Evolutionary conservation across 2,113 vertebrate genomes (phyloP), one percentile per base, ranked within the genome.

Genomic region (Rhineura floridana): DNA sequence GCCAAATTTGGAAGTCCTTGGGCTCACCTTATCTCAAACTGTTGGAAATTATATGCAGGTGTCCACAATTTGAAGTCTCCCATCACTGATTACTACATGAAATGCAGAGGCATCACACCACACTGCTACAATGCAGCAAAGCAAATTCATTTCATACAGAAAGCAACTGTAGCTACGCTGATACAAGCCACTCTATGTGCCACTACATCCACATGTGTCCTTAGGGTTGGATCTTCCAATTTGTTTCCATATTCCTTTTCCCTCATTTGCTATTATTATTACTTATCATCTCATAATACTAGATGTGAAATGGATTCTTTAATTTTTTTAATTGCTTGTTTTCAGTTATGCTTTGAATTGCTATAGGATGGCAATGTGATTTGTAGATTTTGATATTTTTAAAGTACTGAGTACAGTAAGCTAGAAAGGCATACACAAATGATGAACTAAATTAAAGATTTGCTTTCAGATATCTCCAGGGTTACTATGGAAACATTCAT

Each of bases 251-350:
- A 83, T 59, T 59, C 17, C 33, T 23, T 46, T 9, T 79, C 28
- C 0, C 0, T 25, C 39, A 0, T 80, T 81, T 85, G 78, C n/a
- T 52, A 4, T 10, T 75, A 86, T 75, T 6, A 59, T 19, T 19
- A 59, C 55, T 4, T 59, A 21, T 59, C 55, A 59, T 59, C 55
- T 59, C 55, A 59, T 59, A 59, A 59, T 59, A 59, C 55, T 59
- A 59, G 15, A 59, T 13, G 55, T 59, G 55, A 59, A n/a, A 59
- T 59, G 55, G 55, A n/a, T 81, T 0, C 4, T 33, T n/a, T n/a
- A n/a, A n/a, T n/a, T n/a, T 25, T 81, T 86, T 89, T 89, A 63
- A 55, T 90, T 19, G 55, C 55, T 59, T 12, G 55, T 17, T 59
- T 17, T 59, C 19, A 17, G 55, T 59, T 59, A 59, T 59, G 21